Percentiles rank a stretch among this genome's conserved stretches.
These are phyloP conservation scores for Dexiosoma caninum DNA, from an alignment of 2,888 invertebrate species.

Conservation along the genomic window DNA sequence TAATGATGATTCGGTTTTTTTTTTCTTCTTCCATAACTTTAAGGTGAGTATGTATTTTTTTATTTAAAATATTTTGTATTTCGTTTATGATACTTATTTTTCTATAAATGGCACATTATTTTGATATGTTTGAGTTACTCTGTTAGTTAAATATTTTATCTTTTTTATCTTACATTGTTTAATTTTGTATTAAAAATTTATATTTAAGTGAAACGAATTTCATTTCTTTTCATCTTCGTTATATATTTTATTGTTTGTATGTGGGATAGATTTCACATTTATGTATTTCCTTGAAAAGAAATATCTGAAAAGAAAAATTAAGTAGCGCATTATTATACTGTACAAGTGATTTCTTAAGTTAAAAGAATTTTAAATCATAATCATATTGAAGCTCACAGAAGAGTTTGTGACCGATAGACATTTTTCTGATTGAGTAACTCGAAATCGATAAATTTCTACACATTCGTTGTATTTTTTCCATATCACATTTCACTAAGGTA, in stretches of 20 bases:
- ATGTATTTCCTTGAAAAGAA: not conserved
- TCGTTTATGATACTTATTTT: constrained; percentile 25
- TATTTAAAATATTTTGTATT: not conserved
- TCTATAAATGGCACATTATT: constrained; percentile 56
- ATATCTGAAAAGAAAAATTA: constrained; percentile 3
- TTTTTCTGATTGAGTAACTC: no score
- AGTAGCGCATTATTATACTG: no score
- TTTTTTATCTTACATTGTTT: not conserved
- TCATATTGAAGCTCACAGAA: no score
- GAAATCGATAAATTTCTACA: no score
- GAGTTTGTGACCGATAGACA: no score
- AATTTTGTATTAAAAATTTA: not conserved
- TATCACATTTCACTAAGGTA: no score
- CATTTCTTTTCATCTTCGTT: not conserved
- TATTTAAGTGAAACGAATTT: not conserved
- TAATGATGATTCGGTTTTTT: not conserved
- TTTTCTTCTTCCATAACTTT: no score
- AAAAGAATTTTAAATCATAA: no score
- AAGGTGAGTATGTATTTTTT: not conserved
- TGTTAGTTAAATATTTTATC: not conserved
- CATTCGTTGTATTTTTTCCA: no score
- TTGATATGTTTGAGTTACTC: constrained; percentile 48
- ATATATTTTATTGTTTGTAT: not conserved
- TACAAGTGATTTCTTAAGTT: no score
- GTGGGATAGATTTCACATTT: not conserved